Base-by-base conservation (phyloP, 2,888 invertebrate species). In the Nematopogon swammerdamellus region DNA sequence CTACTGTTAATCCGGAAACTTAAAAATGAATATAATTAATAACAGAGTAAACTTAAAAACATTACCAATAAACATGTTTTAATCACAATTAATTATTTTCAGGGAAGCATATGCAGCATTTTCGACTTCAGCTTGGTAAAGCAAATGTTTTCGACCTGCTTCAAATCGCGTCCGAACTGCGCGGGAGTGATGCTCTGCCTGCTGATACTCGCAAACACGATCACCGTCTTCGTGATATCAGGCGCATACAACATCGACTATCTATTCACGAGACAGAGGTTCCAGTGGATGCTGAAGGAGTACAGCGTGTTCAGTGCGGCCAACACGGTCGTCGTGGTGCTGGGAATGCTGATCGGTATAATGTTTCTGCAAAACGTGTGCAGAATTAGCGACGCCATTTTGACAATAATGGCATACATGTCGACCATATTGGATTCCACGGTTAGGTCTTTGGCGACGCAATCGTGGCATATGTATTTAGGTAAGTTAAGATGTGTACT, bases 381-480 rank as follows among this genome's bases (percentile, higher is more conserved):
- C 19, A 53, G 51, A 29, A 52, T 54, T 52, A 48, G 51, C 10
- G 55, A 55, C 43, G 55, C 53, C 1, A 30, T 51, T 8, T 18
- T 55, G 8, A 36, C 54, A 16, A 53, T 55, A 16, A 10, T 53
- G 44, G 29, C 54, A 1, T 53, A 53, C 44, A 1, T 53, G 8
- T 55, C 53, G 5, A 51, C 51, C 2, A 43, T 55, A 14, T 47
- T 48, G n/a, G 53, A 53, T 44, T 49, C 53, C 3, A 44, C 50
- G 14, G 46, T 53, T 1, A 47, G 50, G 44, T 46, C 53, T 19
- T 36, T 54, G 8, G 53, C 54, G 4, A 17, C 42, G 14, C 43
- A 50, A 50, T 50, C 55, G 2, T 55, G 55, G 55, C 55, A 55
- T 19, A 50, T 55, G 52, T 55, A 55, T 50, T 44, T 55, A 2